Base-by-base conservation (phyloP, 2,113 vertebrate species). In the Castor canadensis region DNA sequence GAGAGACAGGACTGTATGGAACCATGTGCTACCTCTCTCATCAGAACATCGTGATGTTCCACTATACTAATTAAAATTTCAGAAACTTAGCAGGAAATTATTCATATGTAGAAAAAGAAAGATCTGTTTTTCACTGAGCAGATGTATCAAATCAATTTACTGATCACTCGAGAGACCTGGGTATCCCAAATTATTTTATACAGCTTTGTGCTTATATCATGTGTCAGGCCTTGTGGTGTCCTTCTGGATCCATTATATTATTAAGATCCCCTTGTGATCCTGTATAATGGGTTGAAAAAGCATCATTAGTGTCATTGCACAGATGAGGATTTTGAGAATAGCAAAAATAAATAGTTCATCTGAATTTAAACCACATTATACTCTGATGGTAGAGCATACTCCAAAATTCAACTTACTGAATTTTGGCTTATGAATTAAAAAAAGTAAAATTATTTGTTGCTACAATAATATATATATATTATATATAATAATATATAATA, bases 191-290 rank as follows among this genome's bases (percentile, higher is more conserved):
- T 93, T 89, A 75, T 75, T 92, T 94, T 91, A 69, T 56, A 91
- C 52, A 64, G 35, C 15, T 15, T 64, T 96, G 73, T 8, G 64
- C 30, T 67, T n/a, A 40, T 45, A 93, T 91, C 62, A 43, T 45
- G 56, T 82, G 16, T 79, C 58, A 82, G 56, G 69, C 22, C 73
- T 72, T 86, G 72, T 87, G 81, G 12, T 94, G 58, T 82, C 43
- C 67, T 89, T 43, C 72, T 62, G 67, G 66, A 60, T 86, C 47
- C 89, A 91, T 96, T 95, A 96, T 64, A 60, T 86, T 81, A 95
- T 95, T 96, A 92, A 32, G 19, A n/a, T 15, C 84, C 35, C 92
- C 58, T 73, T 82, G n/a, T 89, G n/a, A 87, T 83, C 28, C 30
- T 69, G 24, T 72, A 38, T 15, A 11, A 88, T 71, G n/a, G 72